phyloP scores from a whole-genome alignment of 2,888 invertebrate species.

The Heteromurus nitidus region DNA sequence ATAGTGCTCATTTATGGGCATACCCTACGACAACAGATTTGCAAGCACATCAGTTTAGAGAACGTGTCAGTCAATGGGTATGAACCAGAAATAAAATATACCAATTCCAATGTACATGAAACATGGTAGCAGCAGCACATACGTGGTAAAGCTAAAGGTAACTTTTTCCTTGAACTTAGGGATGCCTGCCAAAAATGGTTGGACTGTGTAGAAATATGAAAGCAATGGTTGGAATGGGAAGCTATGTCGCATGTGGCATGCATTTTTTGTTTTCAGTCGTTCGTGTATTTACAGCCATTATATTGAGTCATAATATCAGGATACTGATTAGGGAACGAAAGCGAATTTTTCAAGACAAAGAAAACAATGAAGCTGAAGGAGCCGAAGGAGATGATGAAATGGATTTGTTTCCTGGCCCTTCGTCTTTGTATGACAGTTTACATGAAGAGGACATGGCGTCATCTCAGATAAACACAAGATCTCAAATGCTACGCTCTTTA shows the following conservation, averaged over 20 bases:
- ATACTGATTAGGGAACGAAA: conserved; percentile 40
- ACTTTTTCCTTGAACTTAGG: too few species aligned
- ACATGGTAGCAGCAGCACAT: too few species aligned
- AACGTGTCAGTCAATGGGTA: conserved; percentile 60
- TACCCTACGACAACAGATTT: conserved; percentile 29
- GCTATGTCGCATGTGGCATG: conserved; percentile 22
- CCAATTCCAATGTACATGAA: too few species aligned
- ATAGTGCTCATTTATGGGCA: conserved; percentile 57
- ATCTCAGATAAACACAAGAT: background rate
- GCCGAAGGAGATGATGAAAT: conserved; percentile 3
- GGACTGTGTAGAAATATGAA: conserved; percentile 37
- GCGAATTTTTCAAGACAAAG: conserved; percentile 37
- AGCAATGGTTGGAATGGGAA: conserved; percentile 40
- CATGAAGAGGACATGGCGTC: background rate
- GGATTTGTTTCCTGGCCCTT: conserved; percentile 24
- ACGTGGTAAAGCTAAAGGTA: too few species aligned
- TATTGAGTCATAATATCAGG: conserved; percentile 27
- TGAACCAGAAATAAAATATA: background rate
- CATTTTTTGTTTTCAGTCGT: conserved; percentile 34
- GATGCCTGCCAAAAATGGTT: conserved; percentile 57
- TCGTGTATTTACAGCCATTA: conserved; percentile 8
- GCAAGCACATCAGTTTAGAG: conserved; percentile 46
- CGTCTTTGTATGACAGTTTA: background rate
- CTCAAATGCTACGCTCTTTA: conserved; percentile 6
- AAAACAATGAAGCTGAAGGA: background rate